Base-by-base conservation (phyloP, 35 echinoderm and acorn worm genomes). In the Stichopus chloronotus region DNA sequence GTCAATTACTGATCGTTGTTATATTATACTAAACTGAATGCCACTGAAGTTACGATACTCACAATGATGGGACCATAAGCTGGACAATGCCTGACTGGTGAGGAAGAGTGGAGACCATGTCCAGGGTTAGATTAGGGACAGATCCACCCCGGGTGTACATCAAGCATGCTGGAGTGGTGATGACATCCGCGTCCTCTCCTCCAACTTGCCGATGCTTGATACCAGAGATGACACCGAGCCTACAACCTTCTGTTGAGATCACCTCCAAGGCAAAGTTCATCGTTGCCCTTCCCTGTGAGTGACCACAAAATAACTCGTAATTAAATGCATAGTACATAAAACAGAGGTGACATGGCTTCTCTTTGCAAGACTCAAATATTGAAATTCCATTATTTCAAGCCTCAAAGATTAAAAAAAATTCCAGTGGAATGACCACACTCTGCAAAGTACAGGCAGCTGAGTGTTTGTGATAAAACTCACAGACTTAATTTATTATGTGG, bases 101-200 rank as follows among this genome's bases (percentile, higher is more conserved):
- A 30, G 92, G 78, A 19, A 98, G 80, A 21, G 81, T 88, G 17
- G 63, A 56, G 9, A 96, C 81, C 23, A 98, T 72, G 69, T 94
- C 95, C 52, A 79, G 59, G 5, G 97, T 94, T 19, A 98, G 78
- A 78, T 98, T 80, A 0, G 97, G 97, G 2, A 91, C 91, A 54
- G 95, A 85, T 17, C 95, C 97, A 55, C 95, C 91, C 74, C 95
- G 94, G 23, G 93, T 96, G 84, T 98, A 98, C 84, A 95, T 52
- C 24, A 96, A 24, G 88, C 95, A 98, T n/a, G 74, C 58, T 17
- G 97, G 97, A 52, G 95, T 96, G 56, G 92, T 88, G 60, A 98
- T 91, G 4, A 59, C 71, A 9, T 76, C 54, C 19, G 86, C 21
- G 59, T 94, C 85, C 25, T 68, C 93, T 74, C 19, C 14, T 74